Base-by-base conservation (phyloP, 1,140 invertebrate genomes). In the Cotesia vestalis region DNA sequence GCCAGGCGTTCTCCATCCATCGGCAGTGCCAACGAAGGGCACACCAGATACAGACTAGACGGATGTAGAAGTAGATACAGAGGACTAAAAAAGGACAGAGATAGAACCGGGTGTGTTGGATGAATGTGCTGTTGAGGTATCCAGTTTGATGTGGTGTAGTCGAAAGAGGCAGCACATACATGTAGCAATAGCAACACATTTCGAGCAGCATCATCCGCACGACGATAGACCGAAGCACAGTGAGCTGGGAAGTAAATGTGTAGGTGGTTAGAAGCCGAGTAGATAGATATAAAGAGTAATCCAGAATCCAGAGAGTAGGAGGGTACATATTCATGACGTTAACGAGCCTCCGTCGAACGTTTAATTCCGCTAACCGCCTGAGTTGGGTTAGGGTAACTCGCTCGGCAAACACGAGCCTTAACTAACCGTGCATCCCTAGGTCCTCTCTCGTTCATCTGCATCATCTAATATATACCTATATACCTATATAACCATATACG, bases 301-400 rank as follows among this genome's bases (percentile, higher is more conserved):
- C 69, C 69, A 53, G 73, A 70, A 17, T 55, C 69, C 71, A 53
- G 73, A 78, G 79, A 79, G 81, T 81, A 84, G 83, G 81, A 86
- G 86, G 86, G 86, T 87, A 87, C 86, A 86, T 86, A 87, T 87
- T 87, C 86, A 87, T 87, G 86, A 86, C 85, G 86, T 87, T 87
- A 87, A 87, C 86, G 86, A 87, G 86, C 83, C 85, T 82, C 83
- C 81, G 85, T 81, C 84, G 84, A 86, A 86, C 86, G 86, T 87
- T 87, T 87, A 87, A 86, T 87, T 87, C 86, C 86, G 85, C 84
- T 85, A 87, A 86, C 80, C 83, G 83, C 80, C 79, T 79, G 82
- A 85, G 83, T 86, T 84, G 78, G 81, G 83, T 85, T 84, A 85
- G 84, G 82, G 84, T 87, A 87, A 87, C 86, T 86, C 85, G 85